Evolutionary conservation across 2,113 vertebrate species (phyloP), one percentile per base, ranked within the genome.

Genomic region (Delphinapterus leucas): DNA sequence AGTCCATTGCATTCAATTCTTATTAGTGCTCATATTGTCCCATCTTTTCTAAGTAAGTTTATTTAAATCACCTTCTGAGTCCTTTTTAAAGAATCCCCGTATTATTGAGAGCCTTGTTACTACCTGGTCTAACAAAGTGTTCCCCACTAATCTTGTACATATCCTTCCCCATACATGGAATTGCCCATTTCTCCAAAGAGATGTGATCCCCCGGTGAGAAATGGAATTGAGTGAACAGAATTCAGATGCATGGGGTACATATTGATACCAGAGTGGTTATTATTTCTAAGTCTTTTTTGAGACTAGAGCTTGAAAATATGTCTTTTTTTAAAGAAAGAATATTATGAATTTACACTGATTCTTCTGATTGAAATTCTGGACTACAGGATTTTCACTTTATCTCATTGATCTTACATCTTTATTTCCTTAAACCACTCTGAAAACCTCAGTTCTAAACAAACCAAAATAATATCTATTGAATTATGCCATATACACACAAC

Each of bases 381-480:
- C 33, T 68, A 60, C 1, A 8, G 1, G 8, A 68, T 58, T 95
- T 88, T 85, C 20, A 79, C 23, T 89, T 93, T 86, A 17, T 38
- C 13, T 71, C 68, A 41, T 63, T 68, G 21, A 53, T 41, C 36
- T 91, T 63, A 44, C 23, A 83, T 63, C 76, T 73, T 88, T 94
- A 77, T 82, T 91, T 89, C 23, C 79, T 86, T 90, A 61, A 88
- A 77, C 12, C 18, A 79, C 7, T 67, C 38, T 79, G 55, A 90
- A 97, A 91, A 65, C 10, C 3, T 83, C n/a, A 93, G 4, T 77
- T 95, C 58, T 95, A 73, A 81, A 49, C 33, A 90, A 90, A 74
- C 3, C 8, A 92, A 85, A 89, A 47, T 44, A 79, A 82, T 47
- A n/a, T 14, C 55, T 71, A 80, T 55, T 93, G 65, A 90, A 94